These are phyloP conservation scores for Pararge aegeria DNA, from an alignment of 1,140 invertebrate genomes.

Conservation along the genomic window DNA sequence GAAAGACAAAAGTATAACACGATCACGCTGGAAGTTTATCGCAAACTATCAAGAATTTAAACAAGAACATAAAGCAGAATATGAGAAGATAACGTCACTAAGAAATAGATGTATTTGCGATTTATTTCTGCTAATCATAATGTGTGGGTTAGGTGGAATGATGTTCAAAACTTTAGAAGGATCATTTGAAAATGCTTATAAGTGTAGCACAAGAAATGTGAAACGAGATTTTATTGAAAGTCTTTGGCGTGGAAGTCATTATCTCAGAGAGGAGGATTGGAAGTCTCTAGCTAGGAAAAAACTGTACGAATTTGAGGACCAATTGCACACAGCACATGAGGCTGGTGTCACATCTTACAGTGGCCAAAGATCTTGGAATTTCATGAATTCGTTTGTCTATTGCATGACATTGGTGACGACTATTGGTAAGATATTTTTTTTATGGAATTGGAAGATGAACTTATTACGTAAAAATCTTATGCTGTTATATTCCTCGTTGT, in stretches of 20 bases:
- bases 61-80: slow-evolving; percentile 80
- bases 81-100: slow-evolving; percentile 77
- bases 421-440: slow-evolving; percentile 87
- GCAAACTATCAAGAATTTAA: slow-evolving; percentile 82
- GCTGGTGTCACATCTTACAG: slow-evolving; percentile 89
- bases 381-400: slow-evolving; percentile 95
- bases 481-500: neutral
- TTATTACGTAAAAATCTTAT: neutral
- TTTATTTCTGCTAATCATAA: slow-evolving; percentile 83
- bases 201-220: slow-evolving; percentile 92
- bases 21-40: slow-evolving; percentile 56
- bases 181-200: slow-evolving; percentile 90
- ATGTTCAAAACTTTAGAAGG: slow-evolving; percentile 90
- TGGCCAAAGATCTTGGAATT: slow-evolving; percentile 93
- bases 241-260: slow-evolving; percentile 89
- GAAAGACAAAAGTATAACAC: slow-evolving; percentile 37
- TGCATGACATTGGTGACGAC: slow-evolving; percentile 95
- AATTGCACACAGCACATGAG: slow-evolving; percentile 90
- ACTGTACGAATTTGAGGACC: slow-evolving; percentile 92
- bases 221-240: slow-evolving; percentile 91
- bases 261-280: slow-evolving; percentile 92
- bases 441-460: neutral
- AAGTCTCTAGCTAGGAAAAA: slow-evolving; percentile 89
- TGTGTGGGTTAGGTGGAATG: slow-evolving; percentile 89
- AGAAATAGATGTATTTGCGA: slow-evolving; percentile 85